Conservation (phyloP, 2,888 invertebrate genomes). For the Oscheius sp. region DNA sequence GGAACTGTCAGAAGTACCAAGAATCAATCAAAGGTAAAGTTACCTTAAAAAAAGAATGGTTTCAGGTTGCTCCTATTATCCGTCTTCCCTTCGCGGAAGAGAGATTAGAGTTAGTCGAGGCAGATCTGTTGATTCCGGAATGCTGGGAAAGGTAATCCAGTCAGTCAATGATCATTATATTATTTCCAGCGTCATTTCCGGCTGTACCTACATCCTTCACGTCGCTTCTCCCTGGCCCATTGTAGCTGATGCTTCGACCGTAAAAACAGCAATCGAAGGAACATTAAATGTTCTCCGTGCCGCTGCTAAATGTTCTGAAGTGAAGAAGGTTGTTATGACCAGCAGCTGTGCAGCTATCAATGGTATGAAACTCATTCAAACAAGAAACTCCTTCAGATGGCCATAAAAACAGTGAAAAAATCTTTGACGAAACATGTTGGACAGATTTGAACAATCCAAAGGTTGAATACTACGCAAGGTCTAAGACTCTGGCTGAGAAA, state of each 20-base stretch:
- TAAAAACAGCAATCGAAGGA: conserved; percentile 72
- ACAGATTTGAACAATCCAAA: conserved; percentile 36
- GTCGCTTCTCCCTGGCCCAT: conserved; percentile 59
- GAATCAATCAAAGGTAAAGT: conserved; percentile 62
- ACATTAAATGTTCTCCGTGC: conserved; percentile 73
- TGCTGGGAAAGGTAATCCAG: conserved; percentile 68
- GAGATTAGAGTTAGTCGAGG: conserved; percentile 73
- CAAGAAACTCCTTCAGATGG: conserved; percentile 44
- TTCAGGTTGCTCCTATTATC: conserved; percentile 38
- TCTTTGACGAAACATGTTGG: conserved; percentile 58
- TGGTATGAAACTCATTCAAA: conserved; percentile 31
- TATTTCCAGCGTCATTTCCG: conserved; percentile 44
- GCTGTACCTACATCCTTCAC: conserved; percentile 52
- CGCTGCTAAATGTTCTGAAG: conserved; percentile 69
- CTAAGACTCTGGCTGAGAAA: conserved; percentile 55
- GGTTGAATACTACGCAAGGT: conserved; percentile 51
- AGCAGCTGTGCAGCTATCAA: conserved; percentile 70
- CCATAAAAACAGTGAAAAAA: conserved; percentile 43
- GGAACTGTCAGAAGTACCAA: conserved; percentile 71
- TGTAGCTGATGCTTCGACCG: conserved; percentile 56
- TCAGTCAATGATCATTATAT: background rate
- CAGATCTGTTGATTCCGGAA: conserved; percentile 72
- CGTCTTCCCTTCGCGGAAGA: conserved; percentile 70
- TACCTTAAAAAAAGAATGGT: too few species aligned
- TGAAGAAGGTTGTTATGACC: conserved; percentile 73